Evolutionary conservation across 92 coral and sea anemone species (phyloP), one percentile per base, ranked within the genome.

Genomic region (Chrysogorgia sp.): DNA sequence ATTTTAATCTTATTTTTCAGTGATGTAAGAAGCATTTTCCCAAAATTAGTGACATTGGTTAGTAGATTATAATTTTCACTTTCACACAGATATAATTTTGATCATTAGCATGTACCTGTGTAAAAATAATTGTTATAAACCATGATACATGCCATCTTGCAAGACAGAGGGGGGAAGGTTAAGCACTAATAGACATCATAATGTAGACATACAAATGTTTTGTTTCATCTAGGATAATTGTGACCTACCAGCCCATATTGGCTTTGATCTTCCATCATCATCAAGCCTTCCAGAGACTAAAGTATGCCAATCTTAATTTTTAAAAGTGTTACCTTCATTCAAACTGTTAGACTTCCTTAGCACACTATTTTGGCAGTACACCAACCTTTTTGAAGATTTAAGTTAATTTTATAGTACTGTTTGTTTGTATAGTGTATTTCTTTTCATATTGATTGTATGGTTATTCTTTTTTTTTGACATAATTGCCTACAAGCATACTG

Each of bases 11-110:
- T 65, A 65, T 62, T 30, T 70, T 87, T 12, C 74, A 93, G 99
- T 83, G 97, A 93, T 62, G 83, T 96, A 69, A 89, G 99, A 86
- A 83, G 92, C 65, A 87, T 87, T 52, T 90, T 96, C 63, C 97
- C 99, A 14, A 92, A 92, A 80, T 81, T 92, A 23, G 76, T 83
- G 20, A 82, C 52, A 28, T 76, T 96, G 96, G 99, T 96, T 82
- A 76, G 97, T 62, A 31, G 37, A 17, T 57, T 1, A 41, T n/a
- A n/a, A 10, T 21, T 67, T 17, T 30, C 17, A 0, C 26, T 64
- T 63, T 78, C 1, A 21, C 28, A n/a, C 25, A 24, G 17, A 57
- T 57, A 17, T 57, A 57, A 13, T 31, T 22, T 47, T 40, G 41
- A 64, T 30, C 25, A 26, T 64, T 25, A 64, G 19, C 6, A 25